Evolutionary conservation across 2,888 invertebrate species (phyloP), one percentile per base, ranked within the genome.

Genomic region (Anoncus sp.): DNA sequence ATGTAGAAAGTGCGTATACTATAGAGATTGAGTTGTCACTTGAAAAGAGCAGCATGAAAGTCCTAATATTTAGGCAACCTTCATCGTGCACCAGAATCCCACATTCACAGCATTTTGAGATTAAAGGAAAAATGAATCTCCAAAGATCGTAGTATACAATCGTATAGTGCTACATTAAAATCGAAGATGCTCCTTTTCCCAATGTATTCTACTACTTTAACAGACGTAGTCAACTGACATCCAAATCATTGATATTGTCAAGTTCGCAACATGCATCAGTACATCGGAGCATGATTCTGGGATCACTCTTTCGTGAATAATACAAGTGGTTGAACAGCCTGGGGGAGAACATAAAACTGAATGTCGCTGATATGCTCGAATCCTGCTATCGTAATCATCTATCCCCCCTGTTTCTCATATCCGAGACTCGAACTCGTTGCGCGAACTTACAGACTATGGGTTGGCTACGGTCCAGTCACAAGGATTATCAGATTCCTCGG

Each of bases 391-490:
- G 14, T 55, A 6, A 12, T 24, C n/a, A n/a, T n/a, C 38, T 24
- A 18, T 38, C 24, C 14, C 45, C 53, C n/a, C n/a, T 27, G 22
- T 72, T 77, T 59, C 53, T 55, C 65, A 53, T 73, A 60, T 69
- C 47, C 59, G 51, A 27, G 12, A 47, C 47, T 71, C 51, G 57
- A 65, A 35, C 53, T 60, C 69, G 57, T 69, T 57, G 35, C 60
- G 55, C 59, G 45, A 77, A 78, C 69, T 65, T 67, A 81, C 83
- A 85, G 85, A 86, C 87, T 87, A 86, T 84, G 75, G 75, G 67
- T 87, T 87, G 87, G 87, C 86, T 62, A 69, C 45, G 77, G 65
- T 86, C 87, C 87, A 87, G 83, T 77, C 84, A 83, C 84, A 82
- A 81, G 81, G 84, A 86, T 87, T 87, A 87, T 87, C 86, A 84